A percentile compares a stretch with the other conserved stretches of the same genome.
These are phyloP conservation scores for Brachyhypopomus gauderio DNA, from an alignment of 2,113 vertebrate genomes.

Conservation along the genomic window DNA sequence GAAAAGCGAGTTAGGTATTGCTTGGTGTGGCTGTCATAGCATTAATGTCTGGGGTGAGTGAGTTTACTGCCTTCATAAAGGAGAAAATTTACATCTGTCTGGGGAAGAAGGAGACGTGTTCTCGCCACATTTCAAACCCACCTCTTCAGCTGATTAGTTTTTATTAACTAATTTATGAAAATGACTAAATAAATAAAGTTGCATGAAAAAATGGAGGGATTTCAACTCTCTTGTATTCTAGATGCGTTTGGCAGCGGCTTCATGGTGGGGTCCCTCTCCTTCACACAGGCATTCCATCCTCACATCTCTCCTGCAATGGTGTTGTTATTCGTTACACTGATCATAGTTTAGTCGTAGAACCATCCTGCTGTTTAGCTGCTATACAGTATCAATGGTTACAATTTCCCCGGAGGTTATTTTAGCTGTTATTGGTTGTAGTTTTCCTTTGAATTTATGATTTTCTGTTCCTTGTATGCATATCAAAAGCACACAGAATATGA, in stretches of 20 bases:
- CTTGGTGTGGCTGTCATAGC: slow-evolving; percentile 41
- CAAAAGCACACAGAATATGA: neutral
- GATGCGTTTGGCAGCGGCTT: slow-evolving; percentile 12
- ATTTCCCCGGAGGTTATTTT: neutral
- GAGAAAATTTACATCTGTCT: slow-evolving; percentile 47
- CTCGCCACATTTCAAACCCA: slow-evolving; percentile 16
- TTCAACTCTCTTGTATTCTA: slow-evolving; percentile 18
- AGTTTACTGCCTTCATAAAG: slow-evolving; percentile 50
- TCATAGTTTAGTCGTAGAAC: slow-evolving; percentile 11
- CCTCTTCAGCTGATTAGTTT: slow-evolving; percentile 1
- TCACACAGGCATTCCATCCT: neutral
- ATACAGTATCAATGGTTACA: neutral
- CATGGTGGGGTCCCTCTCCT: neutral
- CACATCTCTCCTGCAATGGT: slow-evolving; percentile 5
- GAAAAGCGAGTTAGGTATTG: slow-evolving; percentile 44
- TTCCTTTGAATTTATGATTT: no score
- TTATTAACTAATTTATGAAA: slow-evolving; percentile 29
- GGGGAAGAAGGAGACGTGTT: slow-evolving; percentile 13
- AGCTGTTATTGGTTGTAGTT: no score
- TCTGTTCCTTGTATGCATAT: neutral
- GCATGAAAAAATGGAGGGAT: neutral
- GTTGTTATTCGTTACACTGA: neutral
- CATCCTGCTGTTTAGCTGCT: neutral
- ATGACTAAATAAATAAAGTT: slow-evolving; percentile 1
- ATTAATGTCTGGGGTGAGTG: slow-evolving; percentile 43